Evolutionary conservation across 2,888 invertebrate species (phyloP), one percentile per base, ranked within the genome.

Genomic region (Nezara viridula): DNA sequence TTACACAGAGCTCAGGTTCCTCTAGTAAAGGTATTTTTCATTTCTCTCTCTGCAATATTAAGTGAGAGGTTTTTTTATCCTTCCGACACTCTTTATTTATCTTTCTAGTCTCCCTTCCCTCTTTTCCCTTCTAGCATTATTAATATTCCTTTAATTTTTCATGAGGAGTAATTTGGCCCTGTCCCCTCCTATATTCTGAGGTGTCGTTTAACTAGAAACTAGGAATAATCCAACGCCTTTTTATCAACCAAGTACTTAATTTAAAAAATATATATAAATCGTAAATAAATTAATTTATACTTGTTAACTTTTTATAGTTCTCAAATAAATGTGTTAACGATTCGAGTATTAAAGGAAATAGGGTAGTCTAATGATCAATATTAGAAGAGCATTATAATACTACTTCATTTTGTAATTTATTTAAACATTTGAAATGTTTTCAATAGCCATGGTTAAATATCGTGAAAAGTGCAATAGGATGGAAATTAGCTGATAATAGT

Each of bases 191-290:
- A 27, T 60, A 14, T 14, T 27, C 60, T 27, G 27, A 60, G 10
- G 55, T n/a, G 55, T 55, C 55, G 55, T 55, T 55, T n/a, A 55
- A n/a, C n/a, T n/a, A n/a, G n/a, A 55, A 55, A 55, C 55, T n/a
- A 10, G 24, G 55, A 55, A 55, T 9, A 55, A n/a, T 55, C 55
- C 55, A n/a, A 55, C n/a, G 12, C 9, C 7, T 6, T 7, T n/a
- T 9, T 2, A 21, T 50, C 21, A 19, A 50, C 19, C 50, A 7
- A 14, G 14, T 49, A 14, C 14, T 49, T 49, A 49, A 9, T 14
- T 49, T 9, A 9, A 14, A 49, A 14, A 2, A 14, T 14, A 9
- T 49, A 14, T 9, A 49, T 49, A 49, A 49, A 49, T 49, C 14
- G 47, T 49, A 9, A 49, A 14, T 10, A 49, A n/a, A n/a, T n/a